Base-by-base conservation (phyloP, 2,888 invertebrate species). In the Pogonocherus hispidulus region DNA sequence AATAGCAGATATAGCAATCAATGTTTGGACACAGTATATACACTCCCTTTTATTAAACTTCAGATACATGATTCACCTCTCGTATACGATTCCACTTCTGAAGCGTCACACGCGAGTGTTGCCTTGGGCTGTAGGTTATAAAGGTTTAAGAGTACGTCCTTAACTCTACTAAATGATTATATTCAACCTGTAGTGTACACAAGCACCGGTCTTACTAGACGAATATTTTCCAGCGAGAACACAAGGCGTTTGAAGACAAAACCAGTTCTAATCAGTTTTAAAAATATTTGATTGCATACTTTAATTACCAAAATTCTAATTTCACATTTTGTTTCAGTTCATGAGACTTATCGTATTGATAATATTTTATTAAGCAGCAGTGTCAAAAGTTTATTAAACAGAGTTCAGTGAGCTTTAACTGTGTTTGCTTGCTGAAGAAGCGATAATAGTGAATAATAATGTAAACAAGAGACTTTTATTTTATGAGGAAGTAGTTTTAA, bases 61-160 rank as follows among this genome's bases (percentile, higher is more conserved):
- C n/a, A 37, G n/a, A 32, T 35, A 55, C 19, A 37, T 55, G 37
- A 37, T 14, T 8, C 9, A 55, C 20, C 16, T 52, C 27, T n/a
- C n/a, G n/a, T n/a, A 19, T 14, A 16, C n/a, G 18, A 19, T 27
- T 11, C 9, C 16, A 14, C 27, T 23, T 27, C 52, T 52, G n/a
- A 22, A 55, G 14, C 57, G 35, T 23, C 62, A 23, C 44, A 35
- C 35, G 32, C 47, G 16, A 47, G 44, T 37, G 8, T 44, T 51
- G 56, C 67, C 56, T 52, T 20, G 51, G 32, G 67, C 49, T 67
- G 44, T 66, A 66, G 66, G 66, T 66, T 66, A 66, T 60, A 66
- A 60, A 66, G 62, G 60, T 66, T 60, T 66, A 46, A 46, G 41
- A 32, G 63, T 56, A 55, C 54, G 66, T 54, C 55, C 62, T 62